Conservation (phyloP, 2,113 vertebrate genomes). For the Eleginops maclovinus region DNA sequence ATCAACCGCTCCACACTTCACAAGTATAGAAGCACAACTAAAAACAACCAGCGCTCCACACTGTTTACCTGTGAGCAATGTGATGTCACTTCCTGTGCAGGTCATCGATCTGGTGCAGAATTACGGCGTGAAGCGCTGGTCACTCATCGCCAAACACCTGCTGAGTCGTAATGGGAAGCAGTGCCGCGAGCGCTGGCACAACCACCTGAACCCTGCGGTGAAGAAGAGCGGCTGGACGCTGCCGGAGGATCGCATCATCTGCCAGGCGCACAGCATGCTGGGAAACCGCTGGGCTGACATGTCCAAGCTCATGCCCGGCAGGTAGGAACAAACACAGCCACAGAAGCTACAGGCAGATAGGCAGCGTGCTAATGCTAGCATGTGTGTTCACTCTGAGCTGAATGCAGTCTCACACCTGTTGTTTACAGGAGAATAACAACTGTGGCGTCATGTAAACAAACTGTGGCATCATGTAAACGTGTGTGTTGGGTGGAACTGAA, state of each 20-base stretch:
- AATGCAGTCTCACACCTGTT: too few relatives aligned
- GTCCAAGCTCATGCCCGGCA: conserved; percentile 94
- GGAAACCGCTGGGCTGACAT: conserved; percentile 98
- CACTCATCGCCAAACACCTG: conserved; percentile 93
- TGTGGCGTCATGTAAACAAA: too few relatives aligned
- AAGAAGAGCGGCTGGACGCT: conserved; percentile 95
- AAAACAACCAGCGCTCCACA: too few relatives aligned
- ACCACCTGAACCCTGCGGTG: conserved; percentile 94
- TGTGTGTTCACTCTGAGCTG: too few relatives aligned
- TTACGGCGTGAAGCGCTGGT: conserved; percentile 94
- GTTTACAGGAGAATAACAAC: too few relatives aligned
- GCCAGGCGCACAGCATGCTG: conserved; percentile 90
- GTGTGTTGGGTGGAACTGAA: too few relatives aligned
- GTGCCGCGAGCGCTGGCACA: conserved; percentile 97
- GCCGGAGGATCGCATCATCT: conserved; percentile 93
- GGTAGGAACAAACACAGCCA: conserved; percentile 63
- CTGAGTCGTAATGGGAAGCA: conserved; percentile 94
- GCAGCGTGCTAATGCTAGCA: too few relatives aligned
- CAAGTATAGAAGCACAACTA: too few relatives aligned
- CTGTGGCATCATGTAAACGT: too few relatives aligned
- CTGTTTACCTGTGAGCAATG: background rate
- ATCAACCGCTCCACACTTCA: too few relatives aligned
- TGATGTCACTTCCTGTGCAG: conserved; percentile 76
- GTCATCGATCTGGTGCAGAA: conserved; percentile 92
- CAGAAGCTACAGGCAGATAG: too few relatives aligned